Conservation (phyloP, 1,140 invertebrate species). For the Acromyrmex heyeri region DNA sequence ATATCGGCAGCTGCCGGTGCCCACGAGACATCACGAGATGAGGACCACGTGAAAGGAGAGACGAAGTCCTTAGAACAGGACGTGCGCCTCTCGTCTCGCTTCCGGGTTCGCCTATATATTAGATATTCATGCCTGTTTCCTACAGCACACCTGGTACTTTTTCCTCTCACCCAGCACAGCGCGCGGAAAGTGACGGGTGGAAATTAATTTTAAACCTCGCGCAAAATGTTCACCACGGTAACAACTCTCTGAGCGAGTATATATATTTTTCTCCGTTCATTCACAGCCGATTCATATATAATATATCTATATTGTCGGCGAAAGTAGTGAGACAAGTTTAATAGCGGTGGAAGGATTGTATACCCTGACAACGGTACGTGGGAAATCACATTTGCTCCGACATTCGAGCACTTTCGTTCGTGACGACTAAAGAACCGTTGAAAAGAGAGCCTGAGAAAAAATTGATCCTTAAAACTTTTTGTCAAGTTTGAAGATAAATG, state of each 20-base stretch:
- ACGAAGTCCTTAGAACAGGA: constrained; percentile 83
- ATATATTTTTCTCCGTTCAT: not conserved
- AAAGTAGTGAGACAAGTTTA: constrained; percentile 65
- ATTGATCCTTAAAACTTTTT: constrained; percentile 30
- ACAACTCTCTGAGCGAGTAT: constrained; percentile 46
- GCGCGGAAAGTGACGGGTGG: constrained; percentile 20
- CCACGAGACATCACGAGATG: constrained; percentile 64
- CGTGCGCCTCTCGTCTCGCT: constrained; percentile 79
- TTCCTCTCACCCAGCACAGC: constrained; percentile 38
- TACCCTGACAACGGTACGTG: constrained; percentile 67
- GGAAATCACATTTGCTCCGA: constrained; percentile 71
- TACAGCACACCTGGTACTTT: constrained; percentile 80
- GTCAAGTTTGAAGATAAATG: not conserved
- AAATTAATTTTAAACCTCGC: constrained; percentile 60
- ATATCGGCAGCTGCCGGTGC: constrained; percentile 48
- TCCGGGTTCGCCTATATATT: constrained; percentile 83
- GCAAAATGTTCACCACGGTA: constrained; percentile 12
- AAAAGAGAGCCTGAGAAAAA: constrained; percentile 41
- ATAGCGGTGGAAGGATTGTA: constrained; percentile 43
- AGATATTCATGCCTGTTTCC: constrained; percentile 80
- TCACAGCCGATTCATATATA: constrained; percentile 30
- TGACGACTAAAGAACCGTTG: constrained; percentile 10
- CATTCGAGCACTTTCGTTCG: constrained; percentile 38
- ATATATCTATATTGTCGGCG: constrained; percentile 38
- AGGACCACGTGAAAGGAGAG: constrained; percentile 72